These are phyloP conservation scores for Anthrax anthrax DNA, from an alignment of 2,888 invertebrate genomes.

Conservation along the genomic window DNA sequence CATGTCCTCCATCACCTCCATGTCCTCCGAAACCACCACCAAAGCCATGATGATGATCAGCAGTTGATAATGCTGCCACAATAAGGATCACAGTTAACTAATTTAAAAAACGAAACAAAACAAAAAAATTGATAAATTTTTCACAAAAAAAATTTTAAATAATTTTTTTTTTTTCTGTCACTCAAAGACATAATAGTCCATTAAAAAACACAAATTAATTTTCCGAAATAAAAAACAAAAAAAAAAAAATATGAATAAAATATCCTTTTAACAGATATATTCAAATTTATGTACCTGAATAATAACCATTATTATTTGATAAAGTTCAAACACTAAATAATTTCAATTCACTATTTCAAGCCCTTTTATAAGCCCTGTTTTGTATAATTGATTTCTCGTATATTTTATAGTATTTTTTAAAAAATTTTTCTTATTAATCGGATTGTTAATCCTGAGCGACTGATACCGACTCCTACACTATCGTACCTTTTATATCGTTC, in stretches of 20 bases:
- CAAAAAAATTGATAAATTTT: too few species aligned
- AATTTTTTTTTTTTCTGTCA: too few species aligned
- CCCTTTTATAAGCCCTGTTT: neutral
- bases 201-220: too few species aligned
- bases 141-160: too few species aligned
- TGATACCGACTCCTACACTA: neutral
- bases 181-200: too few species aligned
- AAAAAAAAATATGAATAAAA: too few species aligned
- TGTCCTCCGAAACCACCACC: conserved; percentile 9
- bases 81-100: neutral
- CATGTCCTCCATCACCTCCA: conserved; percentile 3
- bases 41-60: conserved; percentile 20
- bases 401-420: too few species aligned
- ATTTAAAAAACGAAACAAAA: neutral
- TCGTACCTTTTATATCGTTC: neutral
- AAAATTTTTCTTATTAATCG: neutral
- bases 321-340: too few species aligned
- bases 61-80: conserved; percentile 12
- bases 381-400: neutral
- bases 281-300: neutral
- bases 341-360: too few species aligned
- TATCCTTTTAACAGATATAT: too few species aligned
- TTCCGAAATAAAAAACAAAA: too few species aligned
- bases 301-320: neutral
- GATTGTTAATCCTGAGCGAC: neutral